A percentile compares a stretch with the other conserved stretches of the same genome.
Conservation (phyloP, 2,113 vertebrate genomes). For the Mus musculus region DNA sequence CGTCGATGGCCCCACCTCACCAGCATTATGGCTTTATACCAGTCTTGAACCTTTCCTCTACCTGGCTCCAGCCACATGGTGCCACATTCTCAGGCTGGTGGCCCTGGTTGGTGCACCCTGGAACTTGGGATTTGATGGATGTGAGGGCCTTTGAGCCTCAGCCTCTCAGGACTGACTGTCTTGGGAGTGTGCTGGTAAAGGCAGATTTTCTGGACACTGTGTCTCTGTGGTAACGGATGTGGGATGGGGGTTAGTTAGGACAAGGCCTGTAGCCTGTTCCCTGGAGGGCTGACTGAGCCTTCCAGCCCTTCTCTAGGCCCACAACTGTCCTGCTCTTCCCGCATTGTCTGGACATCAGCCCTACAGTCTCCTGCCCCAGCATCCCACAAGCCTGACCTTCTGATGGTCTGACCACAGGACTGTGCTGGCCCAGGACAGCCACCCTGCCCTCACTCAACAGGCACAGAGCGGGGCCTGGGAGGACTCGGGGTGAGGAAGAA, state of each 20-base stretch:
- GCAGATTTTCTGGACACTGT: constrained; percentile 46
- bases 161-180: neutral
- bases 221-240: constrained; percentile 6
- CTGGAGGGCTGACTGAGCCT: neutral
- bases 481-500: neutral
- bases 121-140: neutral
- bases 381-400: neutral
- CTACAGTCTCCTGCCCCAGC: neutral
- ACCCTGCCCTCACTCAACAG: too few relatives aligned
- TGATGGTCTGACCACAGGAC: neutral
- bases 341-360: neutral
- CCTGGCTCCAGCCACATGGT: neutral
- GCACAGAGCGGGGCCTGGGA: neutral
- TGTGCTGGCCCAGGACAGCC: neutral
- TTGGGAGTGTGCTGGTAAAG: constrained; percentile 70
- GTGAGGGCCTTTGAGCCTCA: neutral
- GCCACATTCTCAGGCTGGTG: constrained; percentile 47
- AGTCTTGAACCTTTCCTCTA: neutral
- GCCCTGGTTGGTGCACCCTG: neutral
- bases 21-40: constrained; percentile 61
- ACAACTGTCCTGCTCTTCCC: neutral
- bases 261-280: neutral
- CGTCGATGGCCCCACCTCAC: constrained; percentile 24
- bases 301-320: neutral
- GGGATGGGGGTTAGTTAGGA: neutral